Evolutionary conservation across 2,797 vertebrate species (phyloP).

Genomic region (Clarias platycephalus): DNA sequence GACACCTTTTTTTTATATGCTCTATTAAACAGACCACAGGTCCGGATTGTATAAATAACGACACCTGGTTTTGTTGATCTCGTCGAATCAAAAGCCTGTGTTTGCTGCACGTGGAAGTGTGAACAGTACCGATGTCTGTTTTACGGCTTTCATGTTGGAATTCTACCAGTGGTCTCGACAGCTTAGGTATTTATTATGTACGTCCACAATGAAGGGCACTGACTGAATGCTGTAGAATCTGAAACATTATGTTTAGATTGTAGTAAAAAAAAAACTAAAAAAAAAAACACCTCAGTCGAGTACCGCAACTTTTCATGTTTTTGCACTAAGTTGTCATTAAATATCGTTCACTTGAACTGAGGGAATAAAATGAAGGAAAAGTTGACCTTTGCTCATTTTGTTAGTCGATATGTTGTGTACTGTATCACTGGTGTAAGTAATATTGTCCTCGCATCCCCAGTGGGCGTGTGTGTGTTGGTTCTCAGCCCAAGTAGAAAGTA

Average conservation of each 20-base stretch:
- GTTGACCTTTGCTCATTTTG: constrained; percentile 19
- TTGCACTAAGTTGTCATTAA: constrained; percentile 54
- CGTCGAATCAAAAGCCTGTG: background rate
- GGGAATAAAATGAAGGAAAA: constrained; percentile 40
- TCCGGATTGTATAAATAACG: background rate
- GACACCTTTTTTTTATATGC: background rate
- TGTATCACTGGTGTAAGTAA: constrained; percentile 35
- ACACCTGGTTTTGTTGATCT: background rate
- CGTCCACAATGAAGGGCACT: constrained; percentile 31
- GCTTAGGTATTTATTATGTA: constrained; percentile 19
- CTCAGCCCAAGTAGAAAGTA: constrained; percentile 6
- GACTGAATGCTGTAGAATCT: constrained; percentile 15
- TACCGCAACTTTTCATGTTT: constrained; percentile 30
- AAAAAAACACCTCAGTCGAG: constrained; percentile 19
- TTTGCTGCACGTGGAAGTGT: background rate
- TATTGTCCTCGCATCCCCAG: constrained; percentile 21
- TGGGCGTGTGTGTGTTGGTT: constrained; percentile 42
- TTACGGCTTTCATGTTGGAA: background rate
- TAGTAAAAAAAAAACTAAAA: background rate
- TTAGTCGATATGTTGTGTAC: constrained; percentile 6
- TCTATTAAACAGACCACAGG: background rate
- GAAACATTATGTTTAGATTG: constrained; percentile 34
- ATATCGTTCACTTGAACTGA: constrained; percentile 29
- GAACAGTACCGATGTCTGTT: background rate
- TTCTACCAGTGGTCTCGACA: background rate